Evolutionary conservation across 2,797 vertebrate genomes (phyloP).

Genomic region (Masticophis lateralis): DNA sequence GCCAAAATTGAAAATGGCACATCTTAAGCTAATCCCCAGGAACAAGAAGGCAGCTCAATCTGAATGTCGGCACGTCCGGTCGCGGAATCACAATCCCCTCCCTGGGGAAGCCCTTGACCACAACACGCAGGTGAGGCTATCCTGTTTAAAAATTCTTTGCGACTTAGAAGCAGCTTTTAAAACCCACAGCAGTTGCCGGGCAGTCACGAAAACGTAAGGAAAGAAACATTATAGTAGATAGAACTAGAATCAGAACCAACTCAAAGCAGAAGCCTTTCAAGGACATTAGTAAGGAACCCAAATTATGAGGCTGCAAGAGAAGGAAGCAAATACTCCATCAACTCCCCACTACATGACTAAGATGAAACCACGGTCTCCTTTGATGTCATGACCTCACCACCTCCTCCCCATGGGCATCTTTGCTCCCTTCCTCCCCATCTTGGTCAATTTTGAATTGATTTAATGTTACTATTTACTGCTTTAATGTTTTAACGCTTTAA

Average conservation of each 20-base stretch:
- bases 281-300: too few relatives aligned
- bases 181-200: background rate
- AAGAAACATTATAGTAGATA: too few relatives aligned
- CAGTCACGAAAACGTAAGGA: background rate
- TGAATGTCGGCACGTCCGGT: background rate
- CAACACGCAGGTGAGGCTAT: background rate
- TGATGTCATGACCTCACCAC: too few relatives aligned
- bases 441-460: too few relatives aligned
- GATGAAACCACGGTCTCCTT: too few relatives aligned
- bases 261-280: background rate
- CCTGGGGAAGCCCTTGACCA: accelerated
- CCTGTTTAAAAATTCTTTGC: background rate
- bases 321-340: too few relatives aligned
- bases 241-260: background rate
- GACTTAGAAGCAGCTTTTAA: background rate
- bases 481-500: too few relatives aligned
- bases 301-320: too few relatives aligned
- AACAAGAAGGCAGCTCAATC: background rate
- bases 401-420: too few relatives aligned
- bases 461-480: too few relatives aligned
- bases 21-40: background rate
- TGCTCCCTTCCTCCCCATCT: too few relatives aligned
- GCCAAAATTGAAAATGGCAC: background rate
- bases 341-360: too few relatives aligned
- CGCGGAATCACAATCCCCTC: background rate